Evolutionary conservation across 2,797 vertebrate genomes (phyloP).

Genomic region (Microctenopoma steveboyesi): DNA sequence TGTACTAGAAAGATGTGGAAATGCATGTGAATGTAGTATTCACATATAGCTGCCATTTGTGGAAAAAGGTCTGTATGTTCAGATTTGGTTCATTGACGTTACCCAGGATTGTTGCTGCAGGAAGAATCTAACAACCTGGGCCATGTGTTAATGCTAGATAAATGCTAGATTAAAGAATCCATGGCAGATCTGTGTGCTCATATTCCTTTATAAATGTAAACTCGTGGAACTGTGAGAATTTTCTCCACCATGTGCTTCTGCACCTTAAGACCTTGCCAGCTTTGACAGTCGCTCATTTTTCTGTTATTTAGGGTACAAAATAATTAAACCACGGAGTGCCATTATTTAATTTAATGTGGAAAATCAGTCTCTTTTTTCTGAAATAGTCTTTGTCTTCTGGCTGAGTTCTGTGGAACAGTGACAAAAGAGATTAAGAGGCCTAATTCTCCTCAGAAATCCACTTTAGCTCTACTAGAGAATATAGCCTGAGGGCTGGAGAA

Average conservation of each 20-base stretch:
- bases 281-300: slow-evolving; percentile 43
- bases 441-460: slow-evolving; percentile 78
- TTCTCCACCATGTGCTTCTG: neutral
- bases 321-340: slow-evolving; percentile 54
- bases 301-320: slow-evolving; percentile 52
- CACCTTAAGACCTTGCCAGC: neutral
- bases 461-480: slow-evolving; percentile 73
- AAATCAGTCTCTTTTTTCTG: slow-evolving; percentile 57
- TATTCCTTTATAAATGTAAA: slow-evolving; percentile 8
- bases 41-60: neutral
- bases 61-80: neutral
- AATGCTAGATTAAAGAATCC: slow-evolving; percentile 17
- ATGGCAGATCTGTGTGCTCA: slow-evolving; percentile 4
- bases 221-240: slow-evolving; percentile 3
- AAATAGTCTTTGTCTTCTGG: slow-evolving; percentile 67
- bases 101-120: neutral
- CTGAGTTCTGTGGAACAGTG: slow-evolving; percentile 59
- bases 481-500: slow-evolving; percentile 63
- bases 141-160: slow-evolving; percentile 8
- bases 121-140: slow-evolving; percentile 1
- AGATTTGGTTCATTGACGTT: neutral
- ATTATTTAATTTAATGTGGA: slow-evolving; percentile 70
- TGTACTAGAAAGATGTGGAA: slow-evolving; percentile 11
- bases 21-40: slow-evolving; percentile 7
- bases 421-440: slow-evolving; percentile 75